Evolutionary conservation across 2,888 invertebrate genomes (phyloP), one percentile per base, ranked within the genome.

Genomic region (Drosophila tanythrix): DNA sequence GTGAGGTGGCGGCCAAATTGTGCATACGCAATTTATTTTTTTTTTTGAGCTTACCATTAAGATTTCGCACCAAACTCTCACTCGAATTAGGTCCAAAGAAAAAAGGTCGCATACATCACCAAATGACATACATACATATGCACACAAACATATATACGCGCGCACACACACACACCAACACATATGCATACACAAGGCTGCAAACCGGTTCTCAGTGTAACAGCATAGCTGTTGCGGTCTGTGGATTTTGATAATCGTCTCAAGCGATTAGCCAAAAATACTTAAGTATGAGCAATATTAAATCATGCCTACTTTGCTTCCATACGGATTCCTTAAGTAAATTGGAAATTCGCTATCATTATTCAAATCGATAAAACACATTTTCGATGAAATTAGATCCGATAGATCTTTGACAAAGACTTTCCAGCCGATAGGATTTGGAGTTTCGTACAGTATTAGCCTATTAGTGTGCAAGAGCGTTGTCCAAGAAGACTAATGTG

Each of bases 1-100:
- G 83, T 83, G 79, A 73, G 51, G 65, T 65, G 56, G 48, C 60
- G 36, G 10, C 62, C 56, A 51, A 62, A 76, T 66, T 67, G 71
- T 61, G 56, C 40, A 64, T 61, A 58, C 58, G 74, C 53, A 58
- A 51, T 43, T 48, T 48, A 56, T 7, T 3, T 15, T 46, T 25
- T 25, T 7, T 25, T 25, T 46, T 25, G 2, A 40, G 38, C 43
- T 63, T 65, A 40, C 43, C 56, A 66, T 63, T 53, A 52, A 64
- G 50, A 62, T 71, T 75, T 78, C 29, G 57, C 72, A 67, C 56
- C 36, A 27, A 31, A 64, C 48, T 65, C 65, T 50, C 53, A 46
- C 50, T 55, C 31, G 40, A 61, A 60, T 70, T 67, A 52, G 66
- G 52, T 58, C 60, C 56, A 33, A 59, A 46, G 46, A 31, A 65